Evolutionary conservation across 1,140 invertebrate species (phyloP).

Genomic region (Drosophila parabipectinata): DNA sequence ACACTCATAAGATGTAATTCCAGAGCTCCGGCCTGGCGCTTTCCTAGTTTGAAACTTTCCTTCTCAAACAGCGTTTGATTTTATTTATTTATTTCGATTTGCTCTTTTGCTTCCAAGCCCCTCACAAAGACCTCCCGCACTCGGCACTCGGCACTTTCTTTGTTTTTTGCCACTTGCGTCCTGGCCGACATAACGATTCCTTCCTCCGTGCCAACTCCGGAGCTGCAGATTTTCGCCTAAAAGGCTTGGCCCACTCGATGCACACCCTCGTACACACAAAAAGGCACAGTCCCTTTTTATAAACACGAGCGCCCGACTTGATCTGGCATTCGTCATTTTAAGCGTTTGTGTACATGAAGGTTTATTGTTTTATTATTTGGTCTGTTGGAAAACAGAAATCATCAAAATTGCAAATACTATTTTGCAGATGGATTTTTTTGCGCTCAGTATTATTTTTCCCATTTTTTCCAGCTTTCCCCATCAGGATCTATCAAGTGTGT

Average conservation of each 20-base stretch:
- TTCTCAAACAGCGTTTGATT: slow-evolving; percentile 69
- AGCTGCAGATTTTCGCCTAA: neutral
- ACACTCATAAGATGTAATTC: slow-evolving; percentile 80
- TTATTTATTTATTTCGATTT: slow-evolving; percentile 83
- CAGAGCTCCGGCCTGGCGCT: slow-evolving; percentile 39
- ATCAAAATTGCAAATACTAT: slow-evolving; percentile 1
- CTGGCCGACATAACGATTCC: slow-evolving; percentile 69
- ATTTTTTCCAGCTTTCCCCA: neutral
- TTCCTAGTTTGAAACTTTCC: slow-evolving; percentile 55
- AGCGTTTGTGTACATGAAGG: neutral
- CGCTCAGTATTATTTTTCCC: too few relatives aligned
- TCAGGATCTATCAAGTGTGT: neutral
- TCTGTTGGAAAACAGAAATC: neutral
- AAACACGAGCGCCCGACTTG: neutral
- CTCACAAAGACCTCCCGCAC: slow-evolving; percentile 3
- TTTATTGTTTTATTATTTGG: slow-evolving; percentile 1
- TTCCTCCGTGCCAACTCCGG: slow-evolving; percentile 36
- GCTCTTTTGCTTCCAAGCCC: slow-evolving; percentile 45
- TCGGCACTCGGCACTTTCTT: slow-evolving; percentile 9
- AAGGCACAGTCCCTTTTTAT: slow-evolving; percentile 12
- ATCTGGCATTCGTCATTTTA: slow-evolving; percentile 1
- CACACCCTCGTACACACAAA: too few relatives aligned
- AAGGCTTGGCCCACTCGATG: neutral
- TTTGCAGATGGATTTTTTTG: neutral
- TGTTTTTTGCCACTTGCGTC: slow-evolving; percentile 18